Evolutionary conservation across 1,140 invertebrate species (phyloP).

Genomic region (Nebria ingens): DNA sequence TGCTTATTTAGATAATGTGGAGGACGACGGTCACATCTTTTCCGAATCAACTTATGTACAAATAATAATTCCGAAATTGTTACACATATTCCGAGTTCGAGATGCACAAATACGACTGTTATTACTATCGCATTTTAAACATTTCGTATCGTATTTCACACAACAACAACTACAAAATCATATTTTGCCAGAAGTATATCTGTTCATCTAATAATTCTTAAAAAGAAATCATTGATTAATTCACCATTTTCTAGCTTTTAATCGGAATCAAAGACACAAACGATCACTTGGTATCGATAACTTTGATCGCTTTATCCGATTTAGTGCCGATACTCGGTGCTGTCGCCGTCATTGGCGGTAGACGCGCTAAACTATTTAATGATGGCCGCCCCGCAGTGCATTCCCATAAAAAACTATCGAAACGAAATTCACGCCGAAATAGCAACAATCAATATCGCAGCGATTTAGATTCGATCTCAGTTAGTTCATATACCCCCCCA

Average conservation of each 20-base stretch:
- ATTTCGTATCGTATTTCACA: conserved; percentile 57
- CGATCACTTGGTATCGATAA: conserved; percentile 66
- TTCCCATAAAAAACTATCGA: conserved; percentile 32
- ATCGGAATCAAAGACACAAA: conserved; percentile 74
- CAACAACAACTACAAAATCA: conserved; percentile 55
- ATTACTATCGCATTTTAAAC: conserved; percentile 58
- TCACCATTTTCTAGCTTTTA: conserved; percentile 47
- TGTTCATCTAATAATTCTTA: conserved; percentile 11
- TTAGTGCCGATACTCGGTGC: conserved; percentile 73
- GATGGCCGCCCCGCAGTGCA: conserved; percentile 58
- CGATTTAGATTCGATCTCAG: conserved; percentile 23
- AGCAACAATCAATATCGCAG: conserved; percentile 24
- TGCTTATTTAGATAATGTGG: conserved; percentile 35
- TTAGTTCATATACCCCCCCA: conserved; percentile 27
- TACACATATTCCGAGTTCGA: conserved; percentile 65
- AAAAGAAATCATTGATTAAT: conserved; percentile 14
- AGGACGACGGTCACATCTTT: conserved; percentile 45
- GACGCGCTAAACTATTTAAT: conserved; percentile 66
- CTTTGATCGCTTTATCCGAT: conserved; percentile 65
- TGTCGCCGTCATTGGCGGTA: conserved; percentile 67
- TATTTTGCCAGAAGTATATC: conserved; percentile 58
- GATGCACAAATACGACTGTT: conserved; percentile 63
- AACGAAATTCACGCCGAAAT: conserved; percentile 22
- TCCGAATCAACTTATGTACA: conserved; percentile 52
- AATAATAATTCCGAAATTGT: conserved; percentile 57